Conservation (phyloP, 2,888 invertebrate species). For the Ferdinandea cuprea region DNA sequence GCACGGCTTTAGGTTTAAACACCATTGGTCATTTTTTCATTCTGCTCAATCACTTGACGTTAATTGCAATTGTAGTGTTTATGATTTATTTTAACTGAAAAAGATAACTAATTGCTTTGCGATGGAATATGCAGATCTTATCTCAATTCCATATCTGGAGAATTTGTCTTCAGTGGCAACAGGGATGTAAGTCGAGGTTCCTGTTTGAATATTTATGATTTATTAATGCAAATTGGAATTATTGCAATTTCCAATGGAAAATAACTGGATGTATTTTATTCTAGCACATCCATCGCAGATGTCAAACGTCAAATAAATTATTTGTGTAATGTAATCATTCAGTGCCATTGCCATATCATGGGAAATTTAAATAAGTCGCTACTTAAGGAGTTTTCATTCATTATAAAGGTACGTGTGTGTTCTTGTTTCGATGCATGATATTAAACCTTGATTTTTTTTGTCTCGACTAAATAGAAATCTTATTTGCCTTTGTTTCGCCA, state of each 20-base stretch:
- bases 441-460: too few relatives aligned
- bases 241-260: constrained; percentile 24
- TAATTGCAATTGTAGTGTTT: constrained; percentile 50
- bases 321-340: constrained; percentile 8
- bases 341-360: background rate
- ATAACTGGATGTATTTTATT: background rate
- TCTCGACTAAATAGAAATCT: too few relatives aligned
- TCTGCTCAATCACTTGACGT: constrained; percentile 52
- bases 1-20: background rate
- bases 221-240: constrained; percentile 54
- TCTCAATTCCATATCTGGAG: constrained; percentile 30
- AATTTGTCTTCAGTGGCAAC: constrained; percentile 33
- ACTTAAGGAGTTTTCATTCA: background rate
- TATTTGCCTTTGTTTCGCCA: too few relatives aligned
- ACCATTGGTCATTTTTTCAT: constrained; percentile 21
- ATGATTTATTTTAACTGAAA: constrained; percentile 42
- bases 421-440: too few relatives aligned
- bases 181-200: constrained; percentile 36
- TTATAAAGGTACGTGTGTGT: too few relatives aligned
- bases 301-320: background rate
- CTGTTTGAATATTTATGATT: constrained; percentile 43
- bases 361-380: background rate
- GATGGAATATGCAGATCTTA: constrained; percentile 33
- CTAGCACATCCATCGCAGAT: background rate
- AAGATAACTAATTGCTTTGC: constrained; percentile 44